Evolutionary conservation across 2,888 invertebrate genomes (phyloP).

Genomic region (Lasioglossum malachurum): DNA sequence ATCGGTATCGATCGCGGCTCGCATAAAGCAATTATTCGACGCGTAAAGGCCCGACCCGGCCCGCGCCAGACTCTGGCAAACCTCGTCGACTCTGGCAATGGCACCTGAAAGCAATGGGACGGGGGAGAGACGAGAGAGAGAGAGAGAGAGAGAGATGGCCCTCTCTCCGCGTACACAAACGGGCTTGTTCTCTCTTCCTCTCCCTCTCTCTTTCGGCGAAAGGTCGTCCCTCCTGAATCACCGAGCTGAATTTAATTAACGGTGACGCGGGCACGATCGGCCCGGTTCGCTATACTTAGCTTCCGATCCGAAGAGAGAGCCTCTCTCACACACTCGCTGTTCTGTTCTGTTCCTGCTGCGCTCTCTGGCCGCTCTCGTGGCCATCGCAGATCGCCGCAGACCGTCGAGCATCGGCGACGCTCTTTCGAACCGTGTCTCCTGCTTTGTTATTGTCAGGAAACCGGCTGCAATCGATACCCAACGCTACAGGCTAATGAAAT

Average conservation of each 20-base stretch:
- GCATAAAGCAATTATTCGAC: conserved; percentile 69
- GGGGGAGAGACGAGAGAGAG: conserved; percentile 25
- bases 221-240: conserved; percentile 76
- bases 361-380: conserved; percentile 6
- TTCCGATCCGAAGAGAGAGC: conserved; percentile 51
- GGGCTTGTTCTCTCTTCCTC: conserved; percentile 44
- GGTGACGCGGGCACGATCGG: conserved; percentile 70
- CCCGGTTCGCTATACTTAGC: conserved; percentile 72
- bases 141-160: conserved; percentile 1
- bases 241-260: conserved; percentile 75
- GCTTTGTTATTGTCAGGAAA: conserved; percentile 59
- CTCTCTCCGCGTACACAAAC: conserved; percentile 57
- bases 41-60: conserved; percentile 23
- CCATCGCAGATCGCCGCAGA: conserved; percentile 11
- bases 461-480: conserved; percentile 50
- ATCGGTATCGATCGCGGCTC: conserved; percentile 59
- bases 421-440: conserved; percentile 54
- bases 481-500: conserved; percentile 30
- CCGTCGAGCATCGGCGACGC: conserved; percentile 23
- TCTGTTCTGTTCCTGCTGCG: neutral
- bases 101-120: conserved; percentile 59
- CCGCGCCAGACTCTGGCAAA: conserved; percentile 39
- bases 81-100: conserved; percentile 54
- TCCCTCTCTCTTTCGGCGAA: conserved; percentile 51
- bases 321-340: neutral